Conservation (phyloP, 2,113 vertebrate species). For the Xyrauchen texanus region DNA sequence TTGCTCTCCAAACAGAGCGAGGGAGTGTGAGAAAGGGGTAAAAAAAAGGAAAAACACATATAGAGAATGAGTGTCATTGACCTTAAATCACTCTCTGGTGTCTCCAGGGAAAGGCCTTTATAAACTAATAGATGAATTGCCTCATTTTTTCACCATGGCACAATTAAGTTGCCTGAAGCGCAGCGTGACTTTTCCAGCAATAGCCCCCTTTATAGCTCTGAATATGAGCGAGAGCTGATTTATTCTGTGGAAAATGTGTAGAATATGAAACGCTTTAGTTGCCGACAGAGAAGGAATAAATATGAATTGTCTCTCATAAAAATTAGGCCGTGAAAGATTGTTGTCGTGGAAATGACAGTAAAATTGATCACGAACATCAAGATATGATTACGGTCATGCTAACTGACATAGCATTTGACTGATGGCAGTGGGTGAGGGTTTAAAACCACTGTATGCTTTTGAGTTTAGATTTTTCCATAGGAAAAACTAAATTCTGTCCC, state of each 20-base stretch:
- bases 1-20: slow-evolving; percentile 13
- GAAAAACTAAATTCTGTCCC: slow-evolving; percentile 8
- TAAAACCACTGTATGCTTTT: neutral
- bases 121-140: slow-evolving; percentile 56
- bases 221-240: slow-evolving; percentile 47
- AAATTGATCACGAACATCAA: slow-evolving; percentile 44
- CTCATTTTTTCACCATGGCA: slow-evolving; percentile 47
- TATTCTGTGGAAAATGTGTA: slow-evolving; percentile 49
- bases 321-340: slow-evolving; percentile 35
- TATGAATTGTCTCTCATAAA: slow-evolving; percentile 46
- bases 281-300: slow-evolving; percentile 41
- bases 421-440: neutral
- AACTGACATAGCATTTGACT: slow-evolving; percentile 25
- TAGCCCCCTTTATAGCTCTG: slow-evolving; percentile 38
- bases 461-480: slow-evolving; percentile 5
- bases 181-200: slow-evolving; percentile 44
- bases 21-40: no score
- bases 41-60: slow-evolving; percentile 13
- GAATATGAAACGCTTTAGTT: slow-evolving; percentile 49
- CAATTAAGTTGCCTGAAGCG: slow-evolving; percentile 53
- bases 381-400: slow-evolving; percentile 42
- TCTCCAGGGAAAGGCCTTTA: slow-evolving; percentile 50
- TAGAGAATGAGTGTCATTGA: slow-evolving; percentile 47
- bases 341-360: slow-evolving; percentile 20
- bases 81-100: slow-evolving; percentile 43